Evolutionary conservation across 1,140 invertebrate genomes (phyloP).

Genomic region (Lamellibrachia luymesi): DNA sequence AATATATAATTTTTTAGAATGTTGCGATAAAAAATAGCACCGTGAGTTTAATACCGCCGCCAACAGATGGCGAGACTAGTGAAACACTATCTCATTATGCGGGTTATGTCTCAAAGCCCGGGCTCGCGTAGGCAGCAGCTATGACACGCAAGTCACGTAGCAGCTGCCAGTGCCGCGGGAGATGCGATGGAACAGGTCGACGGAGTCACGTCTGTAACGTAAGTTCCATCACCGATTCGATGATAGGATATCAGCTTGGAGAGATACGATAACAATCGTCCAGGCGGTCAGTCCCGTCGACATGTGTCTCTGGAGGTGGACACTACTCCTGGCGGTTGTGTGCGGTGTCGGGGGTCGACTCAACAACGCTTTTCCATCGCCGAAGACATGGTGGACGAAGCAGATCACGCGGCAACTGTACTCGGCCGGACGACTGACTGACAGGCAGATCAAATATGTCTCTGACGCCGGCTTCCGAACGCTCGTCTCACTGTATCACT

Average conservation of each 20-base stretch:
- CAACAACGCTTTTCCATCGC: not conserved
- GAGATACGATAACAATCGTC: not conserved
- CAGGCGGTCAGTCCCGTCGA: not conserved
- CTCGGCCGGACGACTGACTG: constrained; percentile 42
- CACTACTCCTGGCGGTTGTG: not conserved
- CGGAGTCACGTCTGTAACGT: not conserved
- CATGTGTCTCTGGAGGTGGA: not conserved
- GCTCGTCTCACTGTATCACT: constrained; percentile 38
- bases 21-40: no score
- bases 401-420: constrained; percentile 44
- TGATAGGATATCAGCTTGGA: not conserved
- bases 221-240: not conserved
- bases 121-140: not conserved
- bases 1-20: no score
- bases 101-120: not conserved
- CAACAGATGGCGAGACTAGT: not conserved
- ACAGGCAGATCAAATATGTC: constrained; percentile 44
- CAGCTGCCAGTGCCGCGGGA: not conserved
- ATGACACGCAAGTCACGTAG: not conserved
- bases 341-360: not conserved
- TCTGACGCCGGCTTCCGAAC: constrained; percentile 43
- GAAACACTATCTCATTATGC: not conserved
- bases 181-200: not conserved
- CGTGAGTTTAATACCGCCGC: not conserved
- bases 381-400: constrained; percentile 49